These are phyloP conservation scores for Actinopyga echinites DNA, from an alignment of 53 echinoderm and acorn worm genomes.

Conservation along the genomic window DNA sequence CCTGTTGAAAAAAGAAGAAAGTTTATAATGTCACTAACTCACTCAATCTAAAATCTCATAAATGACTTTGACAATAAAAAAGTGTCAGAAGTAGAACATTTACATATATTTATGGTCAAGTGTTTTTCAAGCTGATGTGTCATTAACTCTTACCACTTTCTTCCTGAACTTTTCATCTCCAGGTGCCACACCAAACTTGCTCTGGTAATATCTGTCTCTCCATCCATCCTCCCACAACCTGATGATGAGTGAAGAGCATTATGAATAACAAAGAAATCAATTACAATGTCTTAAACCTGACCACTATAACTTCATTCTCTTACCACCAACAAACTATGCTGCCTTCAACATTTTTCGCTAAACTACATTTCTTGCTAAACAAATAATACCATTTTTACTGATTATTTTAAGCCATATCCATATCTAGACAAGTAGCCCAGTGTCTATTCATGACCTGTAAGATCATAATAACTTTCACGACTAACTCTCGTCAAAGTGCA, in stretches of 20 bases:
- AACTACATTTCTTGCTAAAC: too few relatives aligned
- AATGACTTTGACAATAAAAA: not conserved
- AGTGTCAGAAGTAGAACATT: not conserved
- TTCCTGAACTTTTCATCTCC: slow-evolving; percentile 74
- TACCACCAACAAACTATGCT: too few relatives aligned
- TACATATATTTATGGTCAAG: not conserved
- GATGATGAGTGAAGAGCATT: not conserved
- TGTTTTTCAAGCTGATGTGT: not conserved
- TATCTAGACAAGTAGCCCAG: too few relatives aligned
- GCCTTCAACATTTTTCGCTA: too few relatives aligned
- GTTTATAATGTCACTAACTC: not conserved
- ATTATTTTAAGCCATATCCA: too few relatives aligned
- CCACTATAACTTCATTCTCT: too few relatives aligned
- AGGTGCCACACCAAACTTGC: slow-evolving; percentile 84
- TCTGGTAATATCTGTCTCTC: slow-evolving; percentile 91
- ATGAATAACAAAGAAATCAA: not conserved
- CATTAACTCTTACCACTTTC: slow-evolving; percentile 77
- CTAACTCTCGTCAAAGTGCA: too few relatives aligned
- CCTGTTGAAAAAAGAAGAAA: slow-evolving; percentile 43
- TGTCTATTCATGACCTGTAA: too few relatives aligned
- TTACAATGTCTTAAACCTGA: too few relatives aligned
- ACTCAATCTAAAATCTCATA: not conserved
- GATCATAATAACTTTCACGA: too few relatives aligned
- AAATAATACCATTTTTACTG: too few relatives aligned
- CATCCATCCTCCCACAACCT: slow-evolving; percentile 99